Base-by-base conservation (phyloP, 2,113 vertebrate genomes). In the Anoplopoma fimbria region DNA sequence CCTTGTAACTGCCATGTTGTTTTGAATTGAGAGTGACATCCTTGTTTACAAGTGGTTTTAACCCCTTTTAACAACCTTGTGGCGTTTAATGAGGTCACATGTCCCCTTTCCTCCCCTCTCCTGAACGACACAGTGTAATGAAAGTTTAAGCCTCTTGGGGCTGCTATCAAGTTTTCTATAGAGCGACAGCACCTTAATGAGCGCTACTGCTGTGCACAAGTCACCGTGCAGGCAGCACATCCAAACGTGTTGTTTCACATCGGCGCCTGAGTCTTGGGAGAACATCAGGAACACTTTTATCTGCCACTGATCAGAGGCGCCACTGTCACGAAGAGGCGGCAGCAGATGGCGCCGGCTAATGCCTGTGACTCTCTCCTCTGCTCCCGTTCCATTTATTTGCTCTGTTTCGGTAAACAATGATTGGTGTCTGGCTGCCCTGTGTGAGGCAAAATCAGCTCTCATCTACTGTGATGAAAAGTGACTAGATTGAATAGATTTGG, bases 401-500 rank as follows among this genome's bases (percentile, higher is more conserved):
- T 64, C 31, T 63, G 33, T 65, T n/a, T 72, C 45, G 3, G 73
- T 81, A 87, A 83, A 88, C 82, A 83, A 40, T 75, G 42, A 87
- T 76, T 49, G 75, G 51, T 71, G 79, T 69, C 61, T 86, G 60
- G 69, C 68, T 27, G 36, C 71, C 55, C 40, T 49, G 67, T n/a
- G 63, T 49, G 88, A 87, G 47, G 77, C 38, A 62, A 87, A n/a
- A 87, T 91, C 89, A 76, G 42, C 63, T 76, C 86, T 69, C 86
- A 84, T 84, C 78, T 63, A 63, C 6, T 0, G 17, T 79, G 77
- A 91, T 91, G 78, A 89, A 88, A 88, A 81, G 83, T 84, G 86
- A 88, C 90, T 81, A n/a, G n/a, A n/a, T n/a, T 65, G 21, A 84
- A 86, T 86, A 84, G 77, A 89, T 91, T 86, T 71, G 73, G 72